Percentiles rank a stretch among this genome's conserved stretches.
phyloP scores from a whole-genome alignment of 2,888 invertebrate genomes.

The Kuschelorhynchus macadamiae region DNA sequence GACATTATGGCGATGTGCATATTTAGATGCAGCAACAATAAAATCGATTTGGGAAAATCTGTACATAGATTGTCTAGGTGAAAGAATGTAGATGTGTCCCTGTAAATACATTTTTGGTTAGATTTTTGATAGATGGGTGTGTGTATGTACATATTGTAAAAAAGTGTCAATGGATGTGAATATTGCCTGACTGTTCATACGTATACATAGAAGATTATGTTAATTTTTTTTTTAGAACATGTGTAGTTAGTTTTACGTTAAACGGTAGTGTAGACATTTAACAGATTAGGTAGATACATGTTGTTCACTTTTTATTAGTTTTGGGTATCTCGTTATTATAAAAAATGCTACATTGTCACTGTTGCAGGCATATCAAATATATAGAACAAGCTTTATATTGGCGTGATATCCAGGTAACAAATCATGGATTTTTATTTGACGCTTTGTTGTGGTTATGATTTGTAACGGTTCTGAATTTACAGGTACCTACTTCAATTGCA shows the following conservation, averaged over 20 bases:
- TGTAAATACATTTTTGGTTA: constrained; percentile 9
- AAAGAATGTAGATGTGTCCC: constrained; percentile 17
- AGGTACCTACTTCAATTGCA: constrained; percentile 98
- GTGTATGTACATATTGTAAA: constrained; percentile 1
- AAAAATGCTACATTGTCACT: too few species aligned
- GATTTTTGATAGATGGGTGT: constrained; percentile 2
- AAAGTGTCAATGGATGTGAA: constrained; percentile 8
- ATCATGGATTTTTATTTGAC: too few species aligned
- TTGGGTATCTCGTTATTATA: too few species aligned
- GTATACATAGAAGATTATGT: background rate
- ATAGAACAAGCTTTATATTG: too few species aligned
- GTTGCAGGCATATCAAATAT: too few species aligned
- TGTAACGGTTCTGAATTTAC: constrained; percentile 27
- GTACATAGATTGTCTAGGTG: constrained; percentile 16
- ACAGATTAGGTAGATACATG: too few species aligned
- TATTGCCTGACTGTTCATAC: constrained; percentile 21
- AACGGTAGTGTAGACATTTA: constrained; percentile 5
- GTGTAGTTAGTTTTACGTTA: constrained; percentile 21
- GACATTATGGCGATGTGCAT: too few species aligned
- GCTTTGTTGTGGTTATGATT: too few species aligned
- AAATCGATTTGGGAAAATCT: background rate
- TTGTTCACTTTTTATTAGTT: too few species aligned
- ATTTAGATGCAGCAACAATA: background rate
- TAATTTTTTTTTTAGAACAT: constrained; percentile 6
- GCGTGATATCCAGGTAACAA: too few species aligned